Base-by-base conservation (phyloP, 2,797 vertebrate genomes). In the Pipistrellus kuhlii region DNA sequence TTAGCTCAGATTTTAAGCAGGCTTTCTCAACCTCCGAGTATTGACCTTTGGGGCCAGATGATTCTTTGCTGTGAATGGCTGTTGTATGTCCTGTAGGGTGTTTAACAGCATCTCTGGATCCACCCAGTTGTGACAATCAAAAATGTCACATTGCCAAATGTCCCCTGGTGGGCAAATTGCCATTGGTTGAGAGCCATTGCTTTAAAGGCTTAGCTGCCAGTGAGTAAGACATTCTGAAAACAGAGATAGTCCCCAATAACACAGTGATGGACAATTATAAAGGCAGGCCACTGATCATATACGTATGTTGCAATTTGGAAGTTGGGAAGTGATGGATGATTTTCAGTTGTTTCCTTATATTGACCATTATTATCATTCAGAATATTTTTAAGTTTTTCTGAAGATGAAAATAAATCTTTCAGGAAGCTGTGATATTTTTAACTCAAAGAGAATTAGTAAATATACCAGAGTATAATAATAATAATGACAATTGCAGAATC, bases 331-430 rank as follows among this genome's bases (percentile, higher is more conserved):
- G 7, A 20, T 53, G 11, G 44, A 44, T 75, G 4, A 71, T 81
- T 88, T 93, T 71, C n/a, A 66, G n/a, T 25, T 85, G 35, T 62
- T 84, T 88, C 77, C 86, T 85, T 53, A 68, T n/a, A 46, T 35
- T 86, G 80, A 66, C 21, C 38, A 17, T 6, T 30, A 48, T 66
- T 25, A 68, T 88, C 9, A 90, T 72, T 21, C 27, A 59, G 8
- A 35, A 35, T 4, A 73, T 51, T 88, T 86, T 71, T 38, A 64
- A 53, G 6, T 66, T 69, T 89, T 72, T 35, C 15, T 21, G 38
- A n/a, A 21, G 12, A 53, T 75, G 18, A 73, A 64, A 90, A 78
- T 38, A 88, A 88, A 82, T 62, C 18, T 69, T 66, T 68, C 4
- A 81, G 75, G 85, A 76, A 91, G 30, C 3, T 78, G 13, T 66